Base-by-base conservation (phyloP, 2,888 invertebrate genomes). In the Lutraria lutraria region DNA sequence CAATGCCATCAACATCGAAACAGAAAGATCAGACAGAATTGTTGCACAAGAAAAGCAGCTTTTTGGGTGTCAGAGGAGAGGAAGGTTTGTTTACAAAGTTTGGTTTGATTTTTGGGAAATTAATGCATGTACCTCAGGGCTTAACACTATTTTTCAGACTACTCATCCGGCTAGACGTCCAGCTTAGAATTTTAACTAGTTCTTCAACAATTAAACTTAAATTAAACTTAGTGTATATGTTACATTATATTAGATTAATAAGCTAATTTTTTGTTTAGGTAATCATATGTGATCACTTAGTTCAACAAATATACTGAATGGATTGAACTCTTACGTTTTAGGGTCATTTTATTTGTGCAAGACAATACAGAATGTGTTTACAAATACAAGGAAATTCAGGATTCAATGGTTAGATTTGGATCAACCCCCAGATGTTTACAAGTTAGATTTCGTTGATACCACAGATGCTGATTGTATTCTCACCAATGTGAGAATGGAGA, bases 31-130 rank as follows among this genome's bases (percentile, higher is more conserved):
- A 98, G 93, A 98, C 98, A 95, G 97, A 98, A 76, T 98, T 98
- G 94, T 98, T 98, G 3, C 98, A 98, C 96, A 98, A 98, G 97
- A 98, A 98, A 98, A 98, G 97, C 96, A 98, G 98, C 97, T 99
- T 98, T 97, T 97, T 99, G 95, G 99, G 99, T 1, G 98, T 99
- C 0, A 97, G 99, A 93, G 99, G 99, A 96, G 98, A 98, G 0
- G 98, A 98, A 96, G 98, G 98, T 93, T 98, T 84, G 21, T 43
- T 43, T 4, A n/a, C n/a, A 43, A 43, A 43, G 43, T 43, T 43
- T 43, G 43, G 43, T 43, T 43, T 43, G 8, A 43, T 4, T 43
- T n/a, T 43, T 43, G 43, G 4, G 8, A 43, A 8, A 43, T 43
- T 43, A 8, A 43, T 43, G 43, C 43, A 4, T 2, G 43, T 43